Evolutionary conservation across 2,113 vertebrate genomes (phyloP), one percentile per base, ranked within the genome.

Genomic region (Caranx ignobilis): DNA sequence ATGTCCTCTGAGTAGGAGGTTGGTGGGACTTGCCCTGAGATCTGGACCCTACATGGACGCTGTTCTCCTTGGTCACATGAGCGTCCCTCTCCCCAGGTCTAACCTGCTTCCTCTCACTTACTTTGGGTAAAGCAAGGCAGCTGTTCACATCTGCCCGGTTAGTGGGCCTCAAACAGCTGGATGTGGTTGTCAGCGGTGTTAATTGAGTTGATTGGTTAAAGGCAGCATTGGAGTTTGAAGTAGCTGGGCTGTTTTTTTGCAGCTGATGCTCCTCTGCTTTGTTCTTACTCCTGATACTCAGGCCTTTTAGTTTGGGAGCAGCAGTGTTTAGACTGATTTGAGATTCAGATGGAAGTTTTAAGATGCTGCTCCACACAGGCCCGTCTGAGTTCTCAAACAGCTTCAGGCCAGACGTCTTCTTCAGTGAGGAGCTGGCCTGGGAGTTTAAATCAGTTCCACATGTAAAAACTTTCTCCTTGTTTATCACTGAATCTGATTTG

Each of bases 221-320:
- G 34, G 95, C 94, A 54, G 71, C 0, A 4, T 83, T 86, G 72
- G 69, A 18, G 78, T 93, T 96, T 89, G 91, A 95, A 81, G 77
- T 86, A 52, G 95, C 89, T 1, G 43, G 3, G 16, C 87, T 94
- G 2, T 7, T 7, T 41, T 68, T 88, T 3, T 82, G 12, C 0
- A 83, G 69, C 15, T 81, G 68, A 54, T 78, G 76, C 70, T 96
- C 95, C 1, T 85, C 83, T 64, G 73, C 41, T 82, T 91, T 95
- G 83, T 86, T 87, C 86, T 93, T 96, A 81, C 90, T 95, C 87
- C 95, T 98, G 79, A 96, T 88, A 59, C 79, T 94, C 7, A 96
- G 92, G 2, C 94, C 95, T 88, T 94, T 97, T 5, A 96, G 86
- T 89, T 95, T 97, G 35, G 95, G 93, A 18, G 92, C 90, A 5